These are phyloP conservation scores for Rhopalosiphum maidis DNA, from an alignment of 1,140 invertebrate species.

Conservation along the genomic window DNA sequence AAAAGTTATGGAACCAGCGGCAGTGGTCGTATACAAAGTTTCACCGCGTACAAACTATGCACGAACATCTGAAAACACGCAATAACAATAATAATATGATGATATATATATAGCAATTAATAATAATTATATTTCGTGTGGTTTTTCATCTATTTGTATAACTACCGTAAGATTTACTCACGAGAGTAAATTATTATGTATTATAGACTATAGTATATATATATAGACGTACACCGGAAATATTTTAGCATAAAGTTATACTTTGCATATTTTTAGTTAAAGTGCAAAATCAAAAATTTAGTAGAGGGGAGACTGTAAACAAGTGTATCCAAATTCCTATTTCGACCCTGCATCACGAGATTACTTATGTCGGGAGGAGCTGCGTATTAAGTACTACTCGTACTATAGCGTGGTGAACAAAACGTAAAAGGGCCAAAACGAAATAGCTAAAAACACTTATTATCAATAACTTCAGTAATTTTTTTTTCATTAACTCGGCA, in stretches of 20 bases:
- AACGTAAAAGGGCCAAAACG: too few species aligned
- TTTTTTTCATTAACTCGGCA: conserved; percentile 62
- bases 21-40: background rate
- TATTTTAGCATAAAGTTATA: too few species aligned
- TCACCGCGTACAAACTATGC: background rate
- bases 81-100: background rate
- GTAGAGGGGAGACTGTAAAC: too few species aligned
- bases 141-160: background rate
- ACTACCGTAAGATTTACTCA: background rate
- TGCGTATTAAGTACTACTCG: too few species aligned
- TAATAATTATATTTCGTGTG: background rate
- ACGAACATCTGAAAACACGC: background rate
- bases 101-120: background rate
- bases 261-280: too few species aligned
- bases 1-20: background rate
- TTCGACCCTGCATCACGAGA: too few species aligned
- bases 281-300: too few species aligned
- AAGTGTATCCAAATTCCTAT: too few species aligned
- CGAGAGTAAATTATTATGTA: background rate
- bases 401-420: too few species aligned
- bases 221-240: too few species aligned
- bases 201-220: too few species aligned
- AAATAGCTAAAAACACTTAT: background rate
- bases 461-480: background rate
- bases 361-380: too few species aligned